Conservation (phyloP, 2,113 vertebrate species). For the Oplegnathus fasciatus region DNA sequence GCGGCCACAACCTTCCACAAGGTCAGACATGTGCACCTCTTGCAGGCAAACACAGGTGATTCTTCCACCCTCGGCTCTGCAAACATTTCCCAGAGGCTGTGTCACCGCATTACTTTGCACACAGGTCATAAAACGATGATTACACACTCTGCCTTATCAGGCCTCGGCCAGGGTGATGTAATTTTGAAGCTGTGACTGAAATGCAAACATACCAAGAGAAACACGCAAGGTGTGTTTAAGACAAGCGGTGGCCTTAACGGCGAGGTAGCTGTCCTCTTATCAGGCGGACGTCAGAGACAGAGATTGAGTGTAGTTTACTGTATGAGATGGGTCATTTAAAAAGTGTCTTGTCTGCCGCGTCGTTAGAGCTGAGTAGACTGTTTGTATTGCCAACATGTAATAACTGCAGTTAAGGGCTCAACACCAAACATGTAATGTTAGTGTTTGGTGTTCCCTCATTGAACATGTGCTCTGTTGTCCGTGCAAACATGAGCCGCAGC, state of each 20-base stretch:
- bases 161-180: conserved; percentile 62
- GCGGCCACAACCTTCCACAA: conserved; percentile 2
- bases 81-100: conserved; percentile 63
- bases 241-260: not conserved
- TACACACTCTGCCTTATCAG: conserved; percentile 68
- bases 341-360: conserved; percentile 1
- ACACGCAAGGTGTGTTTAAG: conserved; percentile 43
- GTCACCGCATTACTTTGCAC: conserved; percentile 60
- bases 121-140: conserved; percentile 69
- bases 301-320: not conserved
- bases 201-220: conserved; percentile 67
- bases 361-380: conserved; percentile 23
- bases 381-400: conserved; percentile 62
- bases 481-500: conserved; percentile 50
- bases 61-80: conserved; percentile 44
- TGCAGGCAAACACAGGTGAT: conserved; percentile 32
- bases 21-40: conserved; percentile 35
- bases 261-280: conserved; percentile 29
- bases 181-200: conserved; percentile 62
- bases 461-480: conserved; percentile 37
- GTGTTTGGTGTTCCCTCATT: conserved; percentile 39
- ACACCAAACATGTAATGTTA: conserved; percentile 41
- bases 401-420: conserved; percentile 26
- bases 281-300: not conserved
- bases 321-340: conserved; percentile 22